These are phyloP conservation scores for Branchinecta lynchi DNA, from an alignment of 1,140 invertebrate species.

Conservation along the genomic window DNA sequence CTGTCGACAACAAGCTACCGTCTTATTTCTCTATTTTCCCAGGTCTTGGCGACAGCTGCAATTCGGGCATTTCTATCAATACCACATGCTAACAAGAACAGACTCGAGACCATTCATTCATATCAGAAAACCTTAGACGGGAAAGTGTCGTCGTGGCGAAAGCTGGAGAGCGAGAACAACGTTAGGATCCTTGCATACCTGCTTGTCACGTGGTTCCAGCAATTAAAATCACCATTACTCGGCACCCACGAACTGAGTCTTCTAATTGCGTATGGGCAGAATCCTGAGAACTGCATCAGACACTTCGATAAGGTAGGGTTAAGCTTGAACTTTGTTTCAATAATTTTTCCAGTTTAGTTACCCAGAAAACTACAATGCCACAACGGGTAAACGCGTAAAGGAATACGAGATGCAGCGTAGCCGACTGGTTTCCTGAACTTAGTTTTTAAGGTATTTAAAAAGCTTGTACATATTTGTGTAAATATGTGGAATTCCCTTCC, in stretches of 20 bases:
- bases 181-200: neutral
- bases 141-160: neutral
- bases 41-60: neutral
- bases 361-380: neutral
- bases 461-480: neutral
- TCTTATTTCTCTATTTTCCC: neutral
- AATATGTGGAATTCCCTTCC: neutral
- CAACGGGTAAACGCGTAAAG: neutral
- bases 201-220: neutral
- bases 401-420: neutral
- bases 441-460: neutral
- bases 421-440: neutral
- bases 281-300: neutral
- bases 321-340: neutral
- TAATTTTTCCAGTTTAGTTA: neutral
- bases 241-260: neutral
- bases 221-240: neutral
- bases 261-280: neutral
- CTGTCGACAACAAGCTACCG: too few relatives aligned
- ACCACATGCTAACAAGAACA: neutral
- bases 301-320: neutral
- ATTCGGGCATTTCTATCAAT: constrained; percentile 7
- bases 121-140: neutral
- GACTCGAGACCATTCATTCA: neutral
- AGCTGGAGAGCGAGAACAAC: neutral